Percentiles rank a stretch among this genome's conserved stretches.
These are phyloP conservation scores for Eulacestoma nigropectus DNA, from an alignment of 2,113 vertebrate genomes.

Conservation along the genomic window DNA sequence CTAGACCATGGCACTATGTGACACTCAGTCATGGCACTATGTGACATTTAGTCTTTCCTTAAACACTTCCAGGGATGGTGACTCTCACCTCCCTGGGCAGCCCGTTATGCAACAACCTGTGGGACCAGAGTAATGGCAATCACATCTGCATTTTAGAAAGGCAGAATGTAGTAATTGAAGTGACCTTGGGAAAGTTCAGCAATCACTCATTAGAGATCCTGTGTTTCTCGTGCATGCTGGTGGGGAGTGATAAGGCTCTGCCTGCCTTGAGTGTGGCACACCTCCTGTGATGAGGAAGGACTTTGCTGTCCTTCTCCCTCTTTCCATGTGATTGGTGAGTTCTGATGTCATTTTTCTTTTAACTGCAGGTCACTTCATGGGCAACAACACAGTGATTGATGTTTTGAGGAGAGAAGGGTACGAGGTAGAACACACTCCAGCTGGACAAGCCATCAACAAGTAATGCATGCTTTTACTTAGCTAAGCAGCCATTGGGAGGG, in stretches of 20 bases:
- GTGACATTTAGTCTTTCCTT: not conserved
- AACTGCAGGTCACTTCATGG: conserved; percentile 88
- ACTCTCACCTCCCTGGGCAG: not conserved
- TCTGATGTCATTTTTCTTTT: conserved; percentile 47
- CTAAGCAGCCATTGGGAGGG: not conserved
- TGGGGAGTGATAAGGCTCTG: not conserved
- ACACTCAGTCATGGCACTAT: not conserved
- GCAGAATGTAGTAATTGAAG: not conserved
- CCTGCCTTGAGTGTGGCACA: not conserved
- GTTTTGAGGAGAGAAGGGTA: conserved; percentile 84
- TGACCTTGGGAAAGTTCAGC: not conserved
- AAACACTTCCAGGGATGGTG: not conserved
- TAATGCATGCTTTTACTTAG: conserved; percentile 54
- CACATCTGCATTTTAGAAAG: not conserved
- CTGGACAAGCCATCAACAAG: conserved; percentile 82
- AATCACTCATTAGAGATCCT: not conserved
- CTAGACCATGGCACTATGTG: not conserved
- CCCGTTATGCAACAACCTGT: not conserved
- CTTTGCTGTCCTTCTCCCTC: not conserved
- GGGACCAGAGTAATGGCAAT: not conserved
- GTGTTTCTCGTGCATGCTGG: not conserved
- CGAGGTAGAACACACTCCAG: conserved; percentile 84
- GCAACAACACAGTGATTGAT: conserved; percentile 89
- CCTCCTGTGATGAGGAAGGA: not conserved
- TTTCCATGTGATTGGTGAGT: not conserved